Percentiles rank a stretch among this genome's conserved stretches.
Conservation (phyloP, 53 echinoderm and acorn worm genomes). For the Stichopus horrens region DNA sequence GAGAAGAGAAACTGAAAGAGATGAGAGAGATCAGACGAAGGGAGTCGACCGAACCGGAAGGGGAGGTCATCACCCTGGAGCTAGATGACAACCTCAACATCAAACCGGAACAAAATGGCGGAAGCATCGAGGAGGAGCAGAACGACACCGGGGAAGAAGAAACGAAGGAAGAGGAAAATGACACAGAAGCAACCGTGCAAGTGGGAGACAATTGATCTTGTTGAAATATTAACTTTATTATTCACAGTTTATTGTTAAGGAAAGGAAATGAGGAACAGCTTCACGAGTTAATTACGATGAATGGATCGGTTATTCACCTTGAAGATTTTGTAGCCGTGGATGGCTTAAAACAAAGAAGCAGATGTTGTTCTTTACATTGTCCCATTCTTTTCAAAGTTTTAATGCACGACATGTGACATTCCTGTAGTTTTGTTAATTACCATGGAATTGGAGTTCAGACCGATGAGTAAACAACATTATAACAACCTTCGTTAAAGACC, state of each 20-base stretch:
- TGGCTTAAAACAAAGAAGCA: no score
- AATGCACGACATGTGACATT: no score
- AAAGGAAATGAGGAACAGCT: no score
- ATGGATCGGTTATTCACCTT: not conserved
- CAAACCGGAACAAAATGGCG: slow-evolving; percentile 32
- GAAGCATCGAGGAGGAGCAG: not conserved
- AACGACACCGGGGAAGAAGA: not conserved
- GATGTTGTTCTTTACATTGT: no score
- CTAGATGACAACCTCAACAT: slow-evolving; percentile 43
- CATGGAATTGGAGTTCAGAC: no score
- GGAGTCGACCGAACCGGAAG: slow-evolving; percentile 38
- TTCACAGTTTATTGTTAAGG: no score
- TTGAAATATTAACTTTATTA: not conserved
- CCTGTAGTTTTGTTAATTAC: no score
- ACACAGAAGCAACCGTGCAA: slow-evolving; percentile 13
- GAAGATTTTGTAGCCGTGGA: not conserved
- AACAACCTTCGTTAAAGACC: no score
- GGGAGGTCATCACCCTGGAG: slow-evolving; percentile 36
- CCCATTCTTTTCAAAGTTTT: no score
- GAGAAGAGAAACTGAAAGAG: slow-evolving; percentile 37
- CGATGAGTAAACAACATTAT: no score
- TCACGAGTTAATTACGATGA: not conserved
- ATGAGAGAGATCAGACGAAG: slow-evolving; percentile 38
- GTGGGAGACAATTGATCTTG: not conserved
- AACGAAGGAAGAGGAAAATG: not conserved